Evolutionary conservation across 1,140 invertebrate genomes (phyloP), one percentile per base, ranked within the genome.

Genomic region (Tetragnatha versicolor): DNA sequence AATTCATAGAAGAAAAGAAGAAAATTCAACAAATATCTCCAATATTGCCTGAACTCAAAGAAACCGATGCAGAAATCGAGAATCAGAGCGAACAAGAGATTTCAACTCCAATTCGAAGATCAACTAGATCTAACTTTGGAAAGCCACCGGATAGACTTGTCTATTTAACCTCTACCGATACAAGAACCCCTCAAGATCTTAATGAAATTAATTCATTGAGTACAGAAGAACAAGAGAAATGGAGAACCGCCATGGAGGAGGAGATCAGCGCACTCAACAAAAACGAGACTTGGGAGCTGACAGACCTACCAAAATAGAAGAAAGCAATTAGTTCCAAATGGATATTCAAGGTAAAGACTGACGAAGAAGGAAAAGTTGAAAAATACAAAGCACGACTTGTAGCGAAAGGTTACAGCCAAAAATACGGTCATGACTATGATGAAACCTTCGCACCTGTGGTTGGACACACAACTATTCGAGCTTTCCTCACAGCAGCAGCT

Each of bases 311-410:
- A 2, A 20, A 20, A 33, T 14, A 35, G 10, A 31, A 22, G 35
- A 65, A 31, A 20, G 61, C 61, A 31, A 65, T 65, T 35, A 22
- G 33, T 9, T 33, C 45, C 63, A 33, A 51, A 20, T 81, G 80
- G 80, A 51, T 81, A 22, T 81, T 81, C 29, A 66, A 39, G 33
- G 47, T 60, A 2, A 81, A 81, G 45, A 7, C 6, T 7, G 37
- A 77, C 14, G 20, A 45, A 58, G 35, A 78, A 27, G 80, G 80
- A 14, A 20, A 58, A 33, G 31, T 79, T 22, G 39, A 49, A 25
- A 72, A 61, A 73, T 83, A 83, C 79, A 87, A 86, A 81, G 86
- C 86, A 17, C 72, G 86, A 31, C 81, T 86, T 35, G 86, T 88
- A 9, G 84, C 83, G 10, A 84, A 84, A 80, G 86, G 86, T 0